Base-by-base conservation (phyloP, 1,140 invertebrate genomes). In the Dinoponera quadriceps region DNA sequence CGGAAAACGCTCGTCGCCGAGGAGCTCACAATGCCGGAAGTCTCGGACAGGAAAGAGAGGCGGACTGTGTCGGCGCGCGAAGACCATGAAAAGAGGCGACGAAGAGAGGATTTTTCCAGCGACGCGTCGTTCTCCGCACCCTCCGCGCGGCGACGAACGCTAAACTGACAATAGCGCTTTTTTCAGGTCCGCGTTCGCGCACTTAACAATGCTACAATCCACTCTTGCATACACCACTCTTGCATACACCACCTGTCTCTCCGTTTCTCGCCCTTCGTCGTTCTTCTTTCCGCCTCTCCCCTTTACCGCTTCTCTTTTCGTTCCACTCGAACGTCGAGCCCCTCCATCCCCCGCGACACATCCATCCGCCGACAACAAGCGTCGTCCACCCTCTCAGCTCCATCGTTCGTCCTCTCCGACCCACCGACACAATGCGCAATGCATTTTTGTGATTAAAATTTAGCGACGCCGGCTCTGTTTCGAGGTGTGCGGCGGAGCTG, bases 371-470 rank as follows among this genome's bases (percentile, higher is more conserved):
- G 48, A 59, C 65, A 84, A 57, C 71, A 63, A 71, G 29, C 74
- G 55, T 71, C 60, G 75, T 73, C 72, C 72, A 82, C 57, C 63
- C 66, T 63, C 68, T 57, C 62, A 4, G 71, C 20, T 73, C 63
- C 65, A 5, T 57, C n/a, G 27, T 25, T 57, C 25, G 54, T 51
- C 71, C 38, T 74, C 57, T 72, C 63, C 44, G 51, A 33, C 81
- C 85, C 84, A 84, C 55, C 86, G 75, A 81, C 82, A 92, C 91
- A 92, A 91, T 91, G 83, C 69, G 82, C 89, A 89, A 91, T 90
- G 87, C 92, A 92, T 93, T 92, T 93, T 92, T 90, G 82, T 91
- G 91, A 93, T 93, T 93, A 93, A 92, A 93, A 91, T 91, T 91
- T 92, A 91, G 83, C 86, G 75, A 83, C 84, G 66, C 25, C 25